A percentile compares a stretch with the other conserved stretches of the same genome.
These are phyloP conservation scores for Eucidaris tribuloides DNA, from an alignment of 35 echinoderm and acorn worm genomes.

Conservation along the genomic window DNA sequence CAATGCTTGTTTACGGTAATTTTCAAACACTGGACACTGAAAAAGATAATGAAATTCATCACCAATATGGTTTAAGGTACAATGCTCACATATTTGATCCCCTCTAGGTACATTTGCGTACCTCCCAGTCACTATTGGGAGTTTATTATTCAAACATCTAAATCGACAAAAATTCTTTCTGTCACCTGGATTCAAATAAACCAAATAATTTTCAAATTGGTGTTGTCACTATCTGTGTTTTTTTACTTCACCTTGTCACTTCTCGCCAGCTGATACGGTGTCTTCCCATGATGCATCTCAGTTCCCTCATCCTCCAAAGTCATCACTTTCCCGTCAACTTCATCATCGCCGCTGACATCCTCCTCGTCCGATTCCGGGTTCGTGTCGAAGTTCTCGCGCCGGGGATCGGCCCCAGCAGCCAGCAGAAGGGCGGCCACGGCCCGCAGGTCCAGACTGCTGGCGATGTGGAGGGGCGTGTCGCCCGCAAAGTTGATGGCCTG, in stretches of 20 bases:
- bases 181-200: no score
- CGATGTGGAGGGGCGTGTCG: constrained; percentile 82
- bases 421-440: constrained; percentile 86
- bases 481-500: constrained; percentile 77
- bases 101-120: no score
- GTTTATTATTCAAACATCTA: no score
- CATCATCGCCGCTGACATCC: constrained; percentile 38
- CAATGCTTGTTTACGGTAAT: no score
- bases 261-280: constrained; percentile 49
- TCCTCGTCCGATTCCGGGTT: background rate
- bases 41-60: no score
- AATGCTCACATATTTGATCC: no score
- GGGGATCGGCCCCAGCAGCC: constrained; percentile 70
- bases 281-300: constrained; percentile 45
- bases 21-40: no score
- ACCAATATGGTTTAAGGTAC: no score
- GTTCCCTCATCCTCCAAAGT: background rate
- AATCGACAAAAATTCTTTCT: no score
- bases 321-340: constrained; percentile 20
- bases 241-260: constrained; percentile 42
- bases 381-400: constrained; percentile 58
- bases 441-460: constrained; percentile 63
- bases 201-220: no score
- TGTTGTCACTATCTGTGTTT: background rate
- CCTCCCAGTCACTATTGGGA: no score